Conservation (phyloP, 2,113 vertebrate genomes). For the Propithecus coquereli region DNA sequence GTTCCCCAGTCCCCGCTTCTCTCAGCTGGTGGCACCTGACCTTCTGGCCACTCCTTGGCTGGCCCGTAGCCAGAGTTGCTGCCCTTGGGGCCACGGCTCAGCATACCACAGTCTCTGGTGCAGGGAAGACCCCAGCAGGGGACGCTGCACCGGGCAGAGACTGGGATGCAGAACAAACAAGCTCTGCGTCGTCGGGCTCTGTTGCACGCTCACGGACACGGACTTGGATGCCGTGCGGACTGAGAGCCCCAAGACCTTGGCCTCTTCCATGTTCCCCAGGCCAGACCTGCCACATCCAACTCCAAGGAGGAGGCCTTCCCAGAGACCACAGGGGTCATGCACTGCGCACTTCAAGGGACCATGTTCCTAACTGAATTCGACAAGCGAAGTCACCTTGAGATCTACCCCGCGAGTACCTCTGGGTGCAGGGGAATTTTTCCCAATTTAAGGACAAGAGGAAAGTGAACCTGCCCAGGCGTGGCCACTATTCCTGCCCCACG, state of each 20-base stretch:
- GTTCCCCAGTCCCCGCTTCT: background rate
- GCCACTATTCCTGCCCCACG: background rate
- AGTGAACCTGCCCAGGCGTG: rapidly evolving
- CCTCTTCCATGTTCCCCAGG: no score
- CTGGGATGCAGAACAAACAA: background rate
- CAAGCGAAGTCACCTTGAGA: background rate
- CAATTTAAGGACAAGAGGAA: background rate
- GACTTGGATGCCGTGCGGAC: no score
- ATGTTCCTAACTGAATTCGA: background rate
- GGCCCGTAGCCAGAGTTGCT: background rate
- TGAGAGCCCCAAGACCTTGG: background rate
- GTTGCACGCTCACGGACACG: background rate
- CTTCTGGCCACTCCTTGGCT: background rate
- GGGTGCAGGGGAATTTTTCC: background rate
- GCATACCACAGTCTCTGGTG: background rate
- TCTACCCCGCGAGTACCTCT: background rate
- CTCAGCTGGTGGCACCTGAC: background rate
- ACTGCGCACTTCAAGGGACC: background rate
- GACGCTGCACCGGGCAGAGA: background rate
- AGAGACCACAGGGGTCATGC: background rate
- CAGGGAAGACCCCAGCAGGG: background rate
- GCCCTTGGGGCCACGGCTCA: background rate
- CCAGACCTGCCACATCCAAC: background rate
- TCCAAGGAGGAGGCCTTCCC: background rate
- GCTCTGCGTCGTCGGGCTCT: background rate